These are phyloP conservation scores for Paracanthobrama guichenoti DNA, from an alignment of 2,113 vertebrate genomes.

Conservation along the genomic window DNA sequence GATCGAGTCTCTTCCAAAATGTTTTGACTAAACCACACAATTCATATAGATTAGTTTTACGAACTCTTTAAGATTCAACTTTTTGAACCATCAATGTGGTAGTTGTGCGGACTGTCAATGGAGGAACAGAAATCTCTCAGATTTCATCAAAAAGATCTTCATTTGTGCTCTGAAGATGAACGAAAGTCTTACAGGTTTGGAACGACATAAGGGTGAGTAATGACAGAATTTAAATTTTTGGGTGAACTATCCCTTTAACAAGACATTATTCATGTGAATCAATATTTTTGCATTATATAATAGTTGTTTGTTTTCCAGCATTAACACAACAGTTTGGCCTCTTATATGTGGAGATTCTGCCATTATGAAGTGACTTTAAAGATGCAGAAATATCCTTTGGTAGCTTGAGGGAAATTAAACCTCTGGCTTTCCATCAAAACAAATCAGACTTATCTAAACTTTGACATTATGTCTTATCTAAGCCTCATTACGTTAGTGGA, in stretches of 20 bases:
- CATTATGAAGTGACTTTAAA: neutral
- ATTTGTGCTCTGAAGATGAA: no score
- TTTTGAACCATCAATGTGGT: no score
- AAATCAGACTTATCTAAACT: slow-evolving; percentile 17
- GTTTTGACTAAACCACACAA: no score
- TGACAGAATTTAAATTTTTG: no score
- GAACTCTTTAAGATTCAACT: no score
- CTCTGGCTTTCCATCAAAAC: neutral
- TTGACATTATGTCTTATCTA: slow-evolving; percentile 2
- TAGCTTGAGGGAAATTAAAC: slow-evolving; percentile 3
- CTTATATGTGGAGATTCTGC: neutral
- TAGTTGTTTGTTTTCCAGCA: neutral
- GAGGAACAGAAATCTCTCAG: no score
- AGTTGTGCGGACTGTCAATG: no score
- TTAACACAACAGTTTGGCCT: neutral
- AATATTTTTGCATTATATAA: neutral
- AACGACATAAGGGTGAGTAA: no score
- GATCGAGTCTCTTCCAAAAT: no score
- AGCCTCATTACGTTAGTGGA: slow-evolving; percentile 16
- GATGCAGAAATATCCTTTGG: neutral
- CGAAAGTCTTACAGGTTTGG: no score
- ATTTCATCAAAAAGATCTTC: no score
- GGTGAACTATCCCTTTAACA: neutral
- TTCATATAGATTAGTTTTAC: no score
- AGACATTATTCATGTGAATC: neutral